Evolutionary conservation across 2,113 vertebrate genomes (phyloP).

Genomic region (Dromiciops gliroides): DNA sequence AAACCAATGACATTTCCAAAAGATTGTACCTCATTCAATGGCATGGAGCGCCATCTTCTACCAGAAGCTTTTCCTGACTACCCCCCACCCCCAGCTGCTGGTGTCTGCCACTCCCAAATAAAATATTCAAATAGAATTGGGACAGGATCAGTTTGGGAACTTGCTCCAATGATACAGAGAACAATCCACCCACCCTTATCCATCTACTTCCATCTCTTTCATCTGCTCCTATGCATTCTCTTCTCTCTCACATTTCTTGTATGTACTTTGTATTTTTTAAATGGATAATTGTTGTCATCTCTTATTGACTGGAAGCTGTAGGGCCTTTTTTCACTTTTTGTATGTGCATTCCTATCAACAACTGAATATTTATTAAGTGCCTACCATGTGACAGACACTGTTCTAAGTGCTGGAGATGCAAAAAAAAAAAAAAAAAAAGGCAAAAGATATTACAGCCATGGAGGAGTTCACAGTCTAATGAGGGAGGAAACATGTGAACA

Average conservation of each 20-base stretch:
- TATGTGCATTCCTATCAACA: neutral
- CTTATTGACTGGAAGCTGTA: neutral
- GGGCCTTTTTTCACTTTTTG: neutral
- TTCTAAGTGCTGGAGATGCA: neutral
- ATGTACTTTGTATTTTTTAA: neutral
- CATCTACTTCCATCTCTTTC: neutral
- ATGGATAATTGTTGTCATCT: neutral
- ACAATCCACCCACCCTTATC: neutral
- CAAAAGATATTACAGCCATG: neutral
- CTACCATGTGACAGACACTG: neutral
- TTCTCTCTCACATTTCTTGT: neutral
- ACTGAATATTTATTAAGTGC: neutral
- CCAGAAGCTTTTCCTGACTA: neutral
- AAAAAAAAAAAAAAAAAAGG: neutral
- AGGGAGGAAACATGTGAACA: neutral
- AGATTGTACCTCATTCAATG: conserved; percentile 55
- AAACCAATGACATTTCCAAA: conserved; percentile 60
- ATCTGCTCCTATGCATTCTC: neutral
- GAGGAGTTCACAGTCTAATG: neutral
- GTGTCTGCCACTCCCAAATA: neutral
- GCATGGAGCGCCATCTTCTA: neutral
- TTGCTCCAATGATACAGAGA: neutral
- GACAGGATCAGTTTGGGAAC: neutral
- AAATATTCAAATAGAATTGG: neutral
- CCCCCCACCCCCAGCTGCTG: neutral